A percentile compares a stretch with the other conserved stretches of the same genome.
Evolutionary conservation across 2,113 vertebrate genomes (phyloP).

Genomic region (Todiramphus saurophagus): DNA sequence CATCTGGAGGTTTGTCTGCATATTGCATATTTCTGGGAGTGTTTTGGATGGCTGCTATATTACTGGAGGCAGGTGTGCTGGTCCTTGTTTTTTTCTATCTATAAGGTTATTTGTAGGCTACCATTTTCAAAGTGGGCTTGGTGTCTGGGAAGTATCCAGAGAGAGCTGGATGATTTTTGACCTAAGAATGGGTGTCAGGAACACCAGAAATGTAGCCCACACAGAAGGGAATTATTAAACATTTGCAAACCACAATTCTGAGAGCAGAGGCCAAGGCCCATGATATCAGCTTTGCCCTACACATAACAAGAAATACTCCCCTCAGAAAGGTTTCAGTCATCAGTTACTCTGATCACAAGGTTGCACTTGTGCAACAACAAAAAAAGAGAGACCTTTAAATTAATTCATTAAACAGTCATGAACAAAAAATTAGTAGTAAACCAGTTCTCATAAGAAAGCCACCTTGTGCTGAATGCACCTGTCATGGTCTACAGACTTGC

Average conservation of each 20-base stretch:
- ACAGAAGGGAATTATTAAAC: not conserved
- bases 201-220: not conserved
- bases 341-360: not conserved
- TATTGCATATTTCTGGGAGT: not conserved
- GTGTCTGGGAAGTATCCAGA: not conserved
- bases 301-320: not conserved
- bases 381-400: not conserved
- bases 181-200: not conserved
- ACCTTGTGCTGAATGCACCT: constrained; percentile 3
- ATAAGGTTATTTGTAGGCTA: not conserved
- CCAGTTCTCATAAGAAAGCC: not conserved
- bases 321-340: not conserved
- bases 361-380: not conserved
- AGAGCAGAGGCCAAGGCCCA: not conserved
- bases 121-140: not conserved
- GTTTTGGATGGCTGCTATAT: not conserved
- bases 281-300: not conserved
- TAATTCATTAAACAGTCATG: not conserved
- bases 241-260: not conserved
- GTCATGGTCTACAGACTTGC: not conserved
- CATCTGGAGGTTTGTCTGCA: not conserved
- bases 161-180: not conserved
- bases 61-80: not conserved
- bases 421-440: not conserved
- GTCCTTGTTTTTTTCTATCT: not conserved